These are phyloP conservation scores for Spicauda simplicius DNA, from an alignment of 2,888 invertebrate species.

Conservation along the genomic window DNA sequence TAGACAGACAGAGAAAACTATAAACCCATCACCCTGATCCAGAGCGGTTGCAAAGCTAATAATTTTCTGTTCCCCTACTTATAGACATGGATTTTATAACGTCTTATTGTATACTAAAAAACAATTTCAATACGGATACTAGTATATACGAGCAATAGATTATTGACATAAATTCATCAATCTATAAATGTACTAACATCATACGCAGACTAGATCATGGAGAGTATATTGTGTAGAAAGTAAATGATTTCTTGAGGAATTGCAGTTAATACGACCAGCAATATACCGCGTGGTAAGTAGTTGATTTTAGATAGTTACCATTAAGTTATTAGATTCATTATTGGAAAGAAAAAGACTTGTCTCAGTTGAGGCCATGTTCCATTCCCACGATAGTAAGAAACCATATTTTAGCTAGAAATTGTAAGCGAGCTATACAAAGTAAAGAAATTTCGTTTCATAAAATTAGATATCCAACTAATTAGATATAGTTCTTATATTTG, in stretches of 20 bases:
- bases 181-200: neutral
- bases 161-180: conserved; percentile 10
- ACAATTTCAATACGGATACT: neutral
- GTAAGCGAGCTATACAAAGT: too few relatives aligned
- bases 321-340: neutral
- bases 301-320: neutral
- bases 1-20: too few relatives aligned
- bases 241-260: conserved; percentile 21
- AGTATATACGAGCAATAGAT: conserved; percentile 18
- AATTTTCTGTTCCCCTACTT: too few relatives aligned
- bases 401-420: too few relatives aligned
- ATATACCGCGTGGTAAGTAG: neutral
- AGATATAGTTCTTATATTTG: too few relatives aligned
- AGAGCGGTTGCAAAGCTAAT: too few relatives aligned
- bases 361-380: too few relatives aligned
- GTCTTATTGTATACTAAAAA: neutral
- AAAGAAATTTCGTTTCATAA: too few relatives aligned
- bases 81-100: too few relatives aligned
- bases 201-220: conserved; percentile 8
- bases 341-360: neutral
- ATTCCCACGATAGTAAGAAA: too few relatives aligned
- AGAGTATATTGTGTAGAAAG: conserved; percentile 17
- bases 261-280: neutral
- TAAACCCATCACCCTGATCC: too few relatives aligned
- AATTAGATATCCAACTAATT: too few relatives aligned